These are phyloP conservation scores for Tachina grossa DNA, from an alignment of 2,888 invertebrate species.

Conservation along the genomic window DNA sequence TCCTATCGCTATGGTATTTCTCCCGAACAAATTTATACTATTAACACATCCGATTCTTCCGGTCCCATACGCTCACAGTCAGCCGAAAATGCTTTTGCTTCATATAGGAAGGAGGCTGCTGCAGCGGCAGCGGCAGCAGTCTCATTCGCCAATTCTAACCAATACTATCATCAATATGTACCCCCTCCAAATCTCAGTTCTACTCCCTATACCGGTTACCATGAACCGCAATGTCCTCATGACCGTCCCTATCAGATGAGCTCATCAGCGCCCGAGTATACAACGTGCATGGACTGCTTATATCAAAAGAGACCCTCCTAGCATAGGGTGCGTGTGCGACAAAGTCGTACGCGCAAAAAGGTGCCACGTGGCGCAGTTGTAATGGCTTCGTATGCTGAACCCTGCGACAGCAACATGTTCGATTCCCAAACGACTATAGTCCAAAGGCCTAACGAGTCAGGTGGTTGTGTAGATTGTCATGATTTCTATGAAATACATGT, in stretches of 20 bases:
- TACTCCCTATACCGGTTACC: conserved; percentile 65
- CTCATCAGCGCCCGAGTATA: conserved; percentile 85
- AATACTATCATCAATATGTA: conserved; percentile 67
- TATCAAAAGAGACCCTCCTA: conserved; percentile 87
- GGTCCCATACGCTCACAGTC: conserved; percentile 81
- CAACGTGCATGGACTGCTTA: conserved; percentile 89
- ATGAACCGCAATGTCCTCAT: conserved; percentile 74
- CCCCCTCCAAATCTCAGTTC: conserved; percentile 68
- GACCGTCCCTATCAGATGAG: conserved; percentile 79
- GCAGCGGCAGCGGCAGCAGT: conserved; percentile 1
- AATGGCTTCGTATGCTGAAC: conserved; percentile 69
- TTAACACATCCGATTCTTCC: conserved; percentile 76
- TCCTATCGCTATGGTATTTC: conserved; percentile 80
- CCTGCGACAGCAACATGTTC: conserved; percentile 61
- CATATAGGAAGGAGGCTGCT: conserved; percentile 82
- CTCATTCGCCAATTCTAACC: conserved; percentile 21
- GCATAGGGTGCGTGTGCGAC: conserved; percentile 86
- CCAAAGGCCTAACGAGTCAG: conserved; percentile 73
- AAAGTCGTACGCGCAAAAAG: conserved; percentile 86
- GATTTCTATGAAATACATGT: conserved; percentile 86
- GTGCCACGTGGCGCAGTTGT: conserved; percentile 81
- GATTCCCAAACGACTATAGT: conserved; percentile 66
- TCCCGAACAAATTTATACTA: conserved; percentile 81
- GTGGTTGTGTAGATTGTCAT: conserved; percentile 82
- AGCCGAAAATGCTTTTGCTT: conserved; percentile 82